A percentile compares a stretch with the other conserved stretches of the same genome.
These are phyloP conservation scores for Phymastichus coffea DNA, from an alignment of 1,140 invertebrate genomes.

Conservation along the genomic window DNA sequence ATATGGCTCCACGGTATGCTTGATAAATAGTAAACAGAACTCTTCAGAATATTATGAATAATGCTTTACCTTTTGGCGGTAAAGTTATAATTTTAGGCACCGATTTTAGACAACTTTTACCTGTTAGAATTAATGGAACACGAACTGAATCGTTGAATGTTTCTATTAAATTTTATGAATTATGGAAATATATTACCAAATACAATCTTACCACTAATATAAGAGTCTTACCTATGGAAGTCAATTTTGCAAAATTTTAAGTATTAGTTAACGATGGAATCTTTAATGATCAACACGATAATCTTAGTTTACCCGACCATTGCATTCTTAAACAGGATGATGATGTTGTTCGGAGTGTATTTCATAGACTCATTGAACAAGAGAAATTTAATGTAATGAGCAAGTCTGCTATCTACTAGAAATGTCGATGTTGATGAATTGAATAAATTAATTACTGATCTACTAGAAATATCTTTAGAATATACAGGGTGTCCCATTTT, in stretches of 20 bases:
- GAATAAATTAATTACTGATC: slow-evolving; percentile 1
- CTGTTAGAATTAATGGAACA: no score
- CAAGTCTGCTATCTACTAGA: slow-evolving; percentile 9
- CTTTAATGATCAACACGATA: slow-evolving; percentile 22
- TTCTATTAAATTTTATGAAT: slow-evolving; percentile 27
- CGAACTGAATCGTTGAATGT: no score
- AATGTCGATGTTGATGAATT: slow-evolving; percentile 24
- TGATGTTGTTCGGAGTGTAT: no score
- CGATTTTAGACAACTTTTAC: slow-evolving; percentile 36
- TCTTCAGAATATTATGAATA: slow-evolving; percentile 19
- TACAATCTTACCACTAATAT: slow-evolving; percentile 23
- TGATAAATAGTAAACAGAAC: slow-evolving; percentile 30
- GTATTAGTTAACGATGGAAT: slow-evolving; percentile 14
- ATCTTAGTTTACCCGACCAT: slow-evolving; percentile 19
- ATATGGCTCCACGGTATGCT: slow-evolving; percentile 30
- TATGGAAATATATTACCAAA: slow-evolving; percentile 16
- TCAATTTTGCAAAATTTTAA: no score
- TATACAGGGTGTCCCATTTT: no score
- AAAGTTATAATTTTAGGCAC: slow-evolving; percentile 32
- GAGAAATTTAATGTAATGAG: background rate
- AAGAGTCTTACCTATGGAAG: background rate
- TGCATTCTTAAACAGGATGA: slow-evolving; percentile 1
- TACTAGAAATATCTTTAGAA: slow-evolving; percentile 11
- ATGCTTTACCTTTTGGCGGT: slow-evolving; percentile 31
- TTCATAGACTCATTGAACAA: background rate